Percentiles rank a stretch among this genome's conserved stretches.
Conservation (phyloP, 2,113 vertebrate species). For the Pygoscelis adeliae region DNA sequence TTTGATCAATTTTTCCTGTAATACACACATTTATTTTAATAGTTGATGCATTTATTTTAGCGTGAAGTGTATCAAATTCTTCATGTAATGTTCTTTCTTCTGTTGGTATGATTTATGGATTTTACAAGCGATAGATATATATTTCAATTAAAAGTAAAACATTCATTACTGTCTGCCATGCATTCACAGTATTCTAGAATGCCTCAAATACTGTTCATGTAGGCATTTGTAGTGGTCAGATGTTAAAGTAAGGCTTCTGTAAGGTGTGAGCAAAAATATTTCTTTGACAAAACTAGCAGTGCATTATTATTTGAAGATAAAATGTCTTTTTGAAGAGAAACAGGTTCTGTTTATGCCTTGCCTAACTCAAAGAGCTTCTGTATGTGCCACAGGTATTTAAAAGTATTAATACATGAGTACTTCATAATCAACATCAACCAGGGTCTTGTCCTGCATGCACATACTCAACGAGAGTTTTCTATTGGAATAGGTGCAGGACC, state of each 20-base stretch:
- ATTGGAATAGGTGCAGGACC: background rate
- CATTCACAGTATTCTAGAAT: background rate
- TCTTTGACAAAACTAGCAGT: background rate
- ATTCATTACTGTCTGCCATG: slow-evolving; percentile 31
- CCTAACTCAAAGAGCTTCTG: background rate
- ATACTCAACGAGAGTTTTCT: background rate
- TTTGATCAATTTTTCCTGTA: slow-evolving; percentile 76
- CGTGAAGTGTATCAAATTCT: slow-evolving; percentile 67
- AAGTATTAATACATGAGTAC: background rate
- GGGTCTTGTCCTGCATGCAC: background rate
- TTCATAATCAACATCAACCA: background rate
- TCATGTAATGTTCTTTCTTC: slow-evolving; percentile 52
- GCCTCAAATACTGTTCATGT: background rate
- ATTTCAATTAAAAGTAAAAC: slow-evolving; percentile 70
- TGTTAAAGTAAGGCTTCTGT: background rate
- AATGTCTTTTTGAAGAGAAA: background rate
- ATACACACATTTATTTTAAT: slow-evolving; percentile 78
- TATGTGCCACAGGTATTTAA: background rate
- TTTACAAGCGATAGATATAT: slow-evolving; percentile 44
- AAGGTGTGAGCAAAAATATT: background rate
- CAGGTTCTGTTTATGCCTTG: background rate
- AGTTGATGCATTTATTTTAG: slow-evolving; percentile 74
- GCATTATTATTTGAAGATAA: background rate
- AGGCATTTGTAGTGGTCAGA: background rate
- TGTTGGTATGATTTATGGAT: slow-evolving; percentile 70